phyloP scores from a whole-genome alignment of 2,888 invertebrate genomes.

The Drepana falcataria region DNA sequence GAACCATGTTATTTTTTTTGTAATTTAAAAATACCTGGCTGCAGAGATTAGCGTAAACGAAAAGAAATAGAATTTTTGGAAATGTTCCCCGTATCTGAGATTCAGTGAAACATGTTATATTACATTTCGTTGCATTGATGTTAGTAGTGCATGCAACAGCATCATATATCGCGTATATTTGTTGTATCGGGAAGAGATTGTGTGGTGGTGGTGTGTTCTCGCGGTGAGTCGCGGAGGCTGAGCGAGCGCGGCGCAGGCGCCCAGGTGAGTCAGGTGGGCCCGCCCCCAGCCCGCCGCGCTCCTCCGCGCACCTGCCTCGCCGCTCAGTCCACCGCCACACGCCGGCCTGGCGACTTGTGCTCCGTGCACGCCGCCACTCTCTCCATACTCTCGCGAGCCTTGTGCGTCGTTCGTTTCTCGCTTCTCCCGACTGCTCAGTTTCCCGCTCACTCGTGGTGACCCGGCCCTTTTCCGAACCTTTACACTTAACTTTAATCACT shows the following conservation, averaged over 20 bases:
- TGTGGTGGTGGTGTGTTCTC: conserved; percentile 19
- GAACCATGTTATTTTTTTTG: too few species aligned
- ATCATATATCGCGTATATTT: not conserved
- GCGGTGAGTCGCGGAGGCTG: conserved; percentile 53
- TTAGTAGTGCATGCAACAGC: not conserved
- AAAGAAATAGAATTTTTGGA: too few species aligned
- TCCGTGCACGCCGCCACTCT: conserved; percentile 74
- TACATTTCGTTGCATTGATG: not conserved
- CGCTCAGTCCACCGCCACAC: conserved; percentile 65
- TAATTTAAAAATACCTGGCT: too few species aligned
- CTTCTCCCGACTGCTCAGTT: conserved; percentile 69
- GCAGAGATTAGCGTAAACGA: too few species aligned
- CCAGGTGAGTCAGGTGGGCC: conserved; percentile 76
- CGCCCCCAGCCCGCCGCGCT: conserved; percentile 69
- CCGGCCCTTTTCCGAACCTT: conserved; percentile 46
- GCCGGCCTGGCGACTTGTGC: conserved; percentile 73
- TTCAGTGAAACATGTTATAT: too few species aligned
- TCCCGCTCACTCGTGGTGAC: conserved; percentile 62
- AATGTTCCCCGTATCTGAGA: too few species aligned
- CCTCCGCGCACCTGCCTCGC: conserved; percentile 69
- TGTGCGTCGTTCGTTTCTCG: conserved; percentile 70
- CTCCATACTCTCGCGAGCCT: conserved; percentile 75
- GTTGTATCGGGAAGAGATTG: conserved; percentile 15
- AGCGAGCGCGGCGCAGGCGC: conserved; percentile 71
- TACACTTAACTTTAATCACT: conserved; percentile 42